Evolutionary conservation across 1,140 invertebrate genomes (phyloP).

Genomic region (Tribolium madens): DNA sequence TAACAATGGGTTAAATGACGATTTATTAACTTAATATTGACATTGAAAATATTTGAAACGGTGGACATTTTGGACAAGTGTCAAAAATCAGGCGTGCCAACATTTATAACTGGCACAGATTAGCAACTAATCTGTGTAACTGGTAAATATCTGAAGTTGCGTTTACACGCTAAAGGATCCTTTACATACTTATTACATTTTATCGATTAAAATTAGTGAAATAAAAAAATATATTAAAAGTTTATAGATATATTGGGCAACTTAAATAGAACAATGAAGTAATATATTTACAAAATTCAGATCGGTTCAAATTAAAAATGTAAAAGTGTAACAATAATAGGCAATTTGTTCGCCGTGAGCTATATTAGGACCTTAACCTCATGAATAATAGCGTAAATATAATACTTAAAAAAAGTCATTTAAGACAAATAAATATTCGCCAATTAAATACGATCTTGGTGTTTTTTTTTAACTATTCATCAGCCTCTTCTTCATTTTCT

Average conservation of each 20-base stretch:
- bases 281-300: conserved; percentile 44
- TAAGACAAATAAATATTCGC: background rate
- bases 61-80: conserved; percentile 51
- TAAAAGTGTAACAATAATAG: conserved; percentile 27
- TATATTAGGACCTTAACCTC: conserved; percentile 38
- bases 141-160: background rate
- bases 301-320: conserved; percentile 12
- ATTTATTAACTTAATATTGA: conserved; percentile 55
- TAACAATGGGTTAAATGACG: conserved; percentile 45
- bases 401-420: conserved; percentile 36
- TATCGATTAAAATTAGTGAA: background rate
- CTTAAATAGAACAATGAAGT: conserved; percentile 22
- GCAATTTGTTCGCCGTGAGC: conserved; percentile 25
- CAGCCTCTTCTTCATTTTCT: conserved; percentile 44
- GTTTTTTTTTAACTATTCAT: conserved; percentile 39
- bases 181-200: background rate
- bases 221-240: background rate
- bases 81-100: conserved; percentile 2
- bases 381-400: conserved; percentile 42
- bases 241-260: conserved; percentile 6
- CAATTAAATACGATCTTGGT: conserved; percentile 26
- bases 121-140: background rate
- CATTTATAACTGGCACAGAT: background rate
- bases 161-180: background rate
- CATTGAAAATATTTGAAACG: conserved; percentile 56